These are phyloP conservation scores for Prionailurus viverrinus DNA, from an alignment of 2,113 vertebrate genomes.

Conservation along the genomic window DNA sequence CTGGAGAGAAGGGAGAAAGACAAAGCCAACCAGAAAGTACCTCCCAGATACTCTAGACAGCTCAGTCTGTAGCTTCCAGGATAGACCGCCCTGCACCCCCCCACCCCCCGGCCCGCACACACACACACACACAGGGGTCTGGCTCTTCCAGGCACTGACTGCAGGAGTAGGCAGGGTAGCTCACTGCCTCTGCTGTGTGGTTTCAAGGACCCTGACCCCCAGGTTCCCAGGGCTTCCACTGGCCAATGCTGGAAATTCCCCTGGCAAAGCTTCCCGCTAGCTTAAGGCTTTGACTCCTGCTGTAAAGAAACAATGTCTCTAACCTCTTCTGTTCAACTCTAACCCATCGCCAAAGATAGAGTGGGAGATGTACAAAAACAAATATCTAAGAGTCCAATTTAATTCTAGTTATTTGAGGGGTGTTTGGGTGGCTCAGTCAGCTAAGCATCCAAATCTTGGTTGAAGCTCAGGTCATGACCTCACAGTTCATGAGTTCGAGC, in stretches of 20 bases:
- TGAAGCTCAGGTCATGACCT: too few relatives aligned
- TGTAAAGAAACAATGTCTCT: neutral
- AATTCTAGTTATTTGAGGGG: neutral
- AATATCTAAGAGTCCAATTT: neutral
- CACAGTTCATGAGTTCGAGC: too few relatives aligned
- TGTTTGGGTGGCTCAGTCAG: too few relatives aligned
- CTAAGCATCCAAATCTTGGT: too few relatives aligned
- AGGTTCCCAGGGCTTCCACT: neutral
- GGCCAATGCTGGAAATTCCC: neutral
- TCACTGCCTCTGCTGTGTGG: neutral
- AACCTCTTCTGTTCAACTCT: neutral
- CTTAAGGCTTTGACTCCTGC: neutral
- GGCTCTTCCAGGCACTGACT: neutral
- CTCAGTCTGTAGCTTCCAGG: too few relatives aligned
- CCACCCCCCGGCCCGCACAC: rapidly evolving
- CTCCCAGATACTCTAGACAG: neutral
- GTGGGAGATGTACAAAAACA: neutral
- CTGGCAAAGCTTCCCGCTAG: neutral
- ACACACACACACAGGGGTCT: too few relatives aligned
- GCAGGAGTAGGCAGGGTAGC: rapidly evolving
- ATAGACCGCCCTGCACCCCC: neutral
- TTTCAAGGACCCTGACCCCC: neutral
- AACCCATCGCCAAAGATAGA: neutral
- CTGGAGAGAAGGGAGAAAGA: neutral
- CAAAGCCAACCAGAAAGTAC: neutral